Evolutionary conservation across 1,140 invertebrate species (phyloP), one percentile per base, ranked within the genome.

Genomic region (Orius laevigatus): DNA sequence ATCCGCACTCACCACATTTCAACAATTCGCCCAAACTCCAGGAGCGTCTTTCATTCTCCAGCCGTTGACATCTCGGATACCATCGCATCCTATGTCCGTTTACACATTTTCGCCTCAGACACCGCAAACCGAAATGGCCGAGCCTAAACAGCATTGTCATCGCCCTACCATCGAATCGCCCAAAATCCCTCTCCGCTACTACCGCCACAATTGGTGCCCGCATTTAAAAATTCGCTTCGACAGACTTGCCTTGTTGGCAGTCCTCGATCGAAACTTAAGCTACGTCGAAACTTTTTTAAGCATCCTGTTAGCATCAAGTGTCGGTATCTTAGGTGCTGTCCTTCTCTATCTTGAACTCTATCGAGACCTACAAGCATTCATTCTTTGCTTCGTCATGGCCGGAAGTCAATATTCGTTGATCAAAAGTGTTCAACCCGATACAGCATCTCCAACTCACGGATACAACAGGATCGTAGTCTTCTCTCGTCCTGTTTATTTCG

Each of bases 341-440:
- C 71, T 98, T 11, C 70, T 99, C 1, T 78, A 84, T 56, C 70
- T 79, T 32, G 78, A 81, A 20, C 85, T 94, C 60, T 97, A 93
- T 66, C 76, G 79, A 56, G 94, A 98, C 63, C 74, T 97, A 33
- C 84, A 79, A 56, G 83, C 93, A 4, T 90, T 98, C 65, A 69
- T 95, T 52, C 93, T 98, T 63, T 97, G 93, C 67, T 89, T 95
- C 56, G 85, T 97, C 16, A 91, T 97, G 39, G 93, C 93, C 9
- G 82, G 90, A 8, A 94, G 90, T 62, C 93, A 98, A 63, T 98
- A 98, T 65, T 98, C 93, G 1, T 67, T 99, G 41, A 68, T 99
- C 11, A 98, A 98, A 68, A 96, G 91, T 64, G 95, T 98, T 3
- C 95, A 99, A 61, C 95, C 95, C 1, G 95, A 99, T 68, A 91